Base-by-base conservation (phyloP, 2,113 vertebrate genomes). In the Elachura formosa region DNA sequence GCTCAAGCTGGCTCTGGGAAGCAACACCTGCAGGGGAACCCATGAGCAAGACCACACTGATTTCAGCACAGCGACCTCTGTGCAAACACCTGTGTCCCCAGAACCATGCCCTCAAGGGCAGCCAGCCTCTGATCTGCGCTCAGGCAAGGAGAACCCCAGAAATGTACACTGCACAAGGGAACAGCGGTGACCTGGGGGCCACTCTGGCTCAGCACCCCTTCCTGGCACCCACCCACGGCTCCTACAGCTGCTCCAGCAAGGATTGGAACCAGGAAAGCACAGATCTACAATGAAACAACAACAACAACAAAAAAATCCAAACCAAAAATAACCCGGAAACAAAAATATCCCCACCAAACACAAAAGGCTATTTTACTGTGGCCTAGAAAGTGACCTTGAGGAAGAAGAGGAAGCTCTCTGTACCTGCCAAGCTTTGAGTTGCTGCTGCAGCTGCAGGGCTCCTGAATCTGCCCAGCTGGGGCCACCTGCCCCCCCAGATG, bases 91-190 rank as follows among this genome's bases (percentile, higher is more conserved):
- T 49, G 0, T 17, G 46, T 34, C 16, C n/a, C 24, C 59, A 68
- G 54, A 66, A 41, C 33, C 2, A 0, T 1, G 1, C 12, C 12
- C 4, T 55, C 21, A 11, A 38, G 40, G 40, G 29, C 20, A 62
- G 34, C n/a, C 25, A 63, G 43, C n/a, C 81, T 75, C 75, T 48
- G n/a, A 46, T 49, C 43, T 15, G 17, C 3, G 1, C 25, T 67
- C 0, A 0, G 74, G 68, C 45, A 87, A 51, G 41, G 23, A 87
- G 36, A 81, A n/a, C 26, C n/a, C n/a, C 63, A 43, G 40, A 29
- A 89, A 34, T 0, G 0, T 7, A 24, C 22, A 34, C 54, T 1
- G 2, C 26, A 33, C 24, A 68, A 64, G 29, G 24, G 21, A 48
- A 55, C 36, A 77, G 59, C 68, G 48, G 58, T 18, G 24, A 79